Base-by-base conservation (phyloP, 2,797 vertebrate species). In the Etheostoma perlongum region DNA sequence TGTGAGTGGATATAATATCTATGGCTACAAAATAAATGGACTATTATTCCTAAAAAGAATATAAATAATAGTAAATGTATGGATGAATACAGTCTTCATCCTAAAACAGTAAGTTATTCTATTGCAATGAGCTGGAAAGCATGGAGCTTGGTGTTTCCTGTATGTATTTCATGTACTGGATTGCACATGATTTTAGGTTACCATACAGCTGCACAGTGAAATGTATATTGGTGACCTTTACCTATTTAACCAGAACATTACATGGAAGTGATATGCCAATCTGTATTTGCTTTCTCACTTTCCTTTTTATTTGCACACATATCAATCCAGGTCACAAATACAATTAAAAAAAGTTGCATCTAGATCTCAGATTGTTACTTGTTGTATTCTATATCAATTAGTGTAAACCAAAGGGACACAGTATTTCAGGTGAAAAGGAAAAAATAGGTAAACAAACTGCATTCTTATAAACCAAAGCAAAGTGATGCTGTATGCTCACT, bases 291-390 rank as follows among this genome's bases (percentile, higher is more conserved):
- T 83, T 85, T 80, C 82, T 88, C 69, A 91, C 88, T 92, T 94
- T 95, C 92, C 90, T 91, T 93, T 92, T 87, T 42, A 79, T 84
- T 81, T 77, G 88, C 82, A 86, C 72, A 82, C 81, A 90, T 89
- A 85, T 91, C 72, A 79, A 84, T 60, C 74, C 55, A 82, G 77
- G 70, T 84, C 73, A 72, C 68, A 57, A 75, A 62, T 49, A 87
- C 53, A 71, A 55, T 19, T 72, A 33, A n/a, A 79, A 80, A 81
- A 79, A 49, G 47, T 55, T 54, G 44, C 27, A 16, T 73, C 72
- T 67, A 72, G 30, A 30, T 46, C 63, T 81, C 67, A 52, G 42
- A 76, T 79, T 77, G 52, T 70, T 74, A 67, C 44, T 57, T 60
- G 16, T 84, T 74, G 81, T 23, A 71, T 67, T 81, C 6, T 51